Conservation (phyloP, 2,797 vertebrate species). For the Semotilus atromaculatus region DNA sequence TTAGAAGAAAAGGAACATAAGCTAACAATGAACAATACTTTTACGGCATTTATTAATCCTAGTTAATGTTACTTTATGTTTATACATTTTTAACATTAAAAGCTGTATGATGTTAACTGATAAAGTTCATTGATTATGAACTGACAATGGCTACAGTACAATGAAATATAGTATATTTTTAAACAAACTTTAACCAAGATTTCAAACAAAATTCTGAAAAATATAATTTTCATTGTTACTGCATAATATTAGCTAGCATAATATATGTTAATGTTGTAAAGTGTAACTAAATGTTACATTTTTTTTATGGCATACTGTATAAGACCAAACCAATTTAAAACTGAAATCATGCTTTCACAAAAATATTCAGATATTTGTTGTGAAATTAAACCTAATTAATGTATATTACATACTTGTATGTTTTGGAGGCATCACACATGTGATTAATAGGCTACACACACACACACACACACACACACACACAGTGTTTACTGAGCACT, state of each 20-base stretch:
- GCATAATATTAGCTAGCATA: background rate
- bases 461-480: background rate
- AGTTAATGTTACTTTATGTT: background rate
- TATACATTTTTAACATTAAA: background rate
- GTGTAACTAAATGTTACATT: background rate
- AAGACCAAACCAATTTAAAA: background rate
- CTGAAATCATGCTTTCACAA: background rate
- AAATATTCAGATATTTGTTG: background rate
- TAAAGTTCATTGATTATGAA: background rate
- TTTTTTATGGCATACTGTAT: background rate
- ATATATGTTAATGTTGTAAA: background rate
- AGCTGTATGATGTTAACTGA: background rate
- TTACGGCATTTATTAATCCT: background rate
- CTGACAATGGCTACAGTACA: background rate
- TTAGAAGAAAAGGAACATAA: background rate
- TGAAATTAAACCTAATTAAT: background rate
- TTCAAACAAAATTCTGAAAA: background rate
- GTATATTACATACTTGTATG: background rate
- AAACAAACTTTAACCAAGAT: background rate
- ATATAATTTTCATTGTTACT: background rate
- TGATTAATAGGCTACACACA: conserved; percentile 12
- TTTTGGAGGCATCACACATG: background rate
- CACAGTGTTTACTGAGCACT: conserved; percentile 10
- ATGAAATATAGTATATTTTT: background rate
- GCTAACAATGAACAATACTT: background rate